Evolutionary conservation across 2,888 invertebrate species (phyloP).

Genomic region (Caenorhabditis becei): DNA sequence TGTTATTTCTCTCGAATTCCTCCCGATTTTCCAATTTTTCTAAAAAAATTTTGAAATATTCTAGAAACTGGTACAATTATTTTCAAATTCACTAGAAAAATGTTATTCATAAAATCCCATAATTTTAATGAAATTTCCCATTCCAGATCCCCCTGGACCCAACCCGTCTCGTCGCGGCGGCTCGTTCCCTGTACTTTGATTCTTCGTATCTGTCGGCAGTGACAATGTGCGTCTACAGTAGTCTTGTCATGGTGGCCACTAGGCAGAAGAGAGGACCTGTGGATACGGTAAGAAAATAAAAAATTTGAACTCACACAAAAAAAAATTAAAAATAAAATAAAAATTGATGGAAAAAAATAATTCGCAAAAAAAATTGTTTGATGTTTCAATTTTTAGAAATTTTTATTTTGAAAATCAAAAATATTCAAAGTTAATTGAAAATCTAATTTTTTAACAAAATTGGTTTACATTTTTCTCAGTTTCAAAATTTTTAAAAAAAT

Average conservation of each 20-base stretch:
- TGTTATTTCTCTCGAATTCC: too few species aligned
- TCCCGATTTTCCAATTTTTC: too few species aligned
- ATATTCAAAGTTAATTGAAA: constrained; percentile 6
- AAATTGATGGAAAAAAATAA: too few species aligned
- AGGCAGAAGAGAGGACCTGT: constrained; percentile 65
- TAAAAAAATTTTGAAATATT: too few species aligned
- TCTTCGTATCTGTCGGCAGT: constrained; percentile 67
- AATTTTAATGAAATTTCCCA: too few species aligned
- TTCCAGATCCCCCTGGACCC: constrained; percentile 51
- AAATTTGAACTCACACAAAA: not conserved
- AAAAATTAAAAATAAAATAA: not conserved
- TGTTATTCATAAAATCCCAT: too few species aligned
- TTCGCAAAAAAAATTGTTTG: not conserved
- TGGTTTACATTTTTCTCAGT: too few species aligned
- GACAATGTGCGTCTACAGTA: constrained; percentile 68
- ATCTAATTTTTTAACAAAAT: too few species aligned
- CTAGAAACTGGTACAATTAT: too few species aligned
- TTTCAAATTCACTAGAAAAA: too few species aligned
- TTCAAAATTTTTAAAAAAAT: constrained; percentile 14
- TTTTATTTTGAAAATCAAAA: too few species aligned
- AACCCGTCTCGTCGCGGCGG: constrained; percentile 52
- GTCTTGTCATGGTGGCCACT: constrained; percentile 64
- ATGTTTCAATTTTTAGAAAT: too few species aligned
- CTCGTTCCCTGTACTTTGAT: constrained; percentile 72
- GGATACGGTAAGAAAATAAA: constrained; percentile 62